These are phyloP conservation scores for Nerophis lumbriciformis DNA, from an alignment of 2,113 vertebrate species.

Conservation along the genomic window DNA sequence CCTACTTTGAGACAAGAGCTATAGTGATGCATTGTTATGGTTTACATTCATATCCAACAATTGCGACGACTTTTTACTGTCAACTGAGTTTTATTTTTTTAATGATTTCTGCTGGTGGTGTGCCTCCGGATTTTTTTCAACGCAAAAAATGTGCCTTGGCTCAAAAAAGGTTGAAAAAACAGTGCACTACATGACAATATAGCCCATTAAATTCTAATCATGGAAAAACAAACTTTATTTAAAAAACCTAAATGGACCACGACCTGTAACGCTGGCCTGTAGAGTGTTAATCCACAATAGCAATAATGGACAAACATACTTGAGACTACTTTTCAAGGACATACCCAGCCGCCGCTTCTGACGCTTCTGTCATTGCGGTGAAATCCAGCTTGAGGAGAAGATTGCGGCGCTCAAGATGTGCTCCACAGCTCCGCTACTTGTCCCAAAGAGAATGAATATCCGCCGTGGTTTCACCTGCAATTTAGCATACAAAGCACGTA, in stretches of 20 bases:
- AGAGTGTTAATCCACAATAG: neutral
- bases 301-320: neutral
- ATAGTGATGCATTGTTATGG: too few species aligned
- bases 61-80: too few species aligned
- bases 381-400: constrained; percentile 23
- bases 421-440: constrained; percentile 23
- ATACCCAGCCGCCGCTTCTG: constrained; percentile 66
- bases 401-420: constrained; percentile 4
- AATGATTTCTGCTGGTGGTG: too few species aligned
- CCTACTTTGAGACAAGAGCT: too few species aligned
- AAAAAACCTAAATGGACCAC: neutral
- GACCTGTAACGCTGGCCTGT: neutral
- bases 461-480: constrained; percentile 43
- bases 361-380: constrained; percentile 46
- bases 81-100: too few species aligned
- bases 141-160: too few species aligned
- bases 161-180: too few species aligned
- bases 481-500: neutral
- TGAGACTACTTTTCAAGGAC: constrained; percentile 8
- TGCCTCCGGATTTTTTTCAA: too few species aligned
- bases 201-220: neutral
- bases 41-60: too few species aligned
- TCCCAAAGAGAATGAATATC: constrained; percentile 20
- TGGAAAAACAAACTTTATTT: neutral
- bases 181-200: too few species aligned